These are phyloP conservation scores for Tenebrio molitor DNA, from an alignment of 1,140 invertebrate species.

Conservation along the genomic window DNA sequence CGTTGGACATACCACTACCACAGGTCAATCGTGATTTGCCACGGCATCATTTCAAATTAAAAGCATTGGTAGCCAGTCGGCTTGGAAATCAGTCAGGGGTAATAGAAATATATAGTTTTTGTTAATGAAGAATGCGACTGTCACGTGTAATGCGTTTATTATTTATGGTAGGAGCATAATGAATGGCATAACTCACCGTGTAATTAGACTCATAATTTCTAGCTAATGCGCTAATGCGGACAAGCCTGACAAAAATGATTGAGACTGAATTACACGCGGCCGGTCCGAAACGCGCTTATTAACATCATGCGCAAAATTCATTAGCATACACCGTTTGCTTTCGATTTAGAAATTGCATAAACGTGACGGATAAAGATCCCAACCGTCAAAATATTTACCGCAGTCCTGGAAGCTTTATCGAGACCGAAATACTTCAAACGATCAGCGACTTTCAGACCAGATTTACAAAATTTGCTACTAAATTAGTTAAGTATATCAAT, in stretches of 20 bases:
- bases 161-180: constrained; percentile 63
- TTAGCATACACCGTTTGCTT: constrained; percentile 42
- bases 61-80: constrained; percentile 56
- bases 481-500: too few species aligned
- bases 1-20: constrained; percentile 23
- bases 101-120: constrained; percentile 66
- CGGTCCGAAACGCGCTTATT: constrained; percentile 41
- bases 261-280: constrained; percentile 60
- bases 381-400: too few species aligned
- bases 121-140: constrained; percentile 64
- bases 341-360: too few species aligned
- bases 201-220: constrained; percentile 66
- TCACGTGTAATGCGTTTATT: constrained; percentile 64
- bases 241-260: constrained; percentile 64
- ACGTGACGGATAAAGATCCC: too few species aligned
- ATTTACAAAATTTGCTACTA: too few species aligned
- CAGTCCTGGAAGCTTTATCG: too few species aligned
- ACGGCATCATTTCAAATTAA: constrained; percentile 61
- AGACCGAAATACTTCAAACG: too few species aligned
- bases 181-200: constrained; percentile 65
- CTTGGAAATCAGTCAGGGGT: constrained; percentile 59
- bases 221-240: constrained; percentile 65
- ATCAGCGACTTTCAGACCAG: too few species aligned
- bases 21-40: constrained; percentile 55
- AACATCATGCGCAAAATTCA: constrained; percentile 46